These are phyloP conservation scores for Oscheius myriophilus DNA, from an alignment of 2,888 invertebrate genomes.

Conservation along the genomic window DNA sequence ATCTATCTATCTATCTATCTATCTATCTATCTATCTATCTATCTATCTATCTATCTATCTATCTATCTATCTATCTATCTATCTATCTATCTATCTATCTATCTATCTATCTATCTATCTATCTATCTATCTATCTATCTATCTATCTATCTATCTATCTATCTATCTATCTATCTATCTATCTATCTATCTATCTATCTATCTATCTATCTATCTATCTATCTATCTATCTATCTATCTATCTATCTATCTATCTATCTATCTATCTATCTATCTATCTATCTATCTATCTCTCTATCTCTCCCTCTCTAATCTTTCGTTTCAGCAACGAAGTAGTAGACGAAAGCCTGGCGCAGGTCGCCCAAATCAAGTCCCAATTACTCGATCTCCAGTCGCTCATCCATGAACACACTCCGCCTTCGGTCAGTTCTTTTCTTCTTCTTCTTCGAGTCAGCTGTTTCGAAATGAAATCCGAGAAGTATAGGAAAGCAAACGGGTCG, in stretches of 20 bases:
- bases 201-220: neutral
- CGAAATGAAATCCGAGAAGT: no score
- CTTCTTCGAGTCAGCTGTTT: no score
- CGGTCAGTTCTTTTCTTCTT: no score
- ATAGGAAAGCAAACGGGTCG: no score
- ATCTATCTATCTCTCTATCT: neutral
- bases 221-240: neutral
- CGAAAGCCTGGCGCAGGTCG: constrained; percentile 17
- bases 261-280: neutral
- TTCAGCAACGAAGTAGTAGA: constrained; percentile 16
- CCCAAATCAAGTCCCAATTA: constrained; percentile 16
- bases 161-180: neutral
- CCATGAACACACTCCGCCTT: constrained; percentile 6
- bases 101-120: neutral
- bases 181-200: neutral
- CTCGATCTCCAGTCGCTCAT: constrained; percentile 17
- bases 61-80: neutral
- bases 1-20: neutral
- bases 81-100: neutral
- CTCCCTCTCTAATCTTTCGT: neutral
- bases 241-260: constrained; percentile 1
- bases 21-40: neutral
- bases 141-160: neutral
- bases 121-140: neutral
- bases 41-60: neutral